phyloP scores from a whole-genome alignment of 2,888 invertebrate species.

The Ochlodes sylvanus region DNA sequence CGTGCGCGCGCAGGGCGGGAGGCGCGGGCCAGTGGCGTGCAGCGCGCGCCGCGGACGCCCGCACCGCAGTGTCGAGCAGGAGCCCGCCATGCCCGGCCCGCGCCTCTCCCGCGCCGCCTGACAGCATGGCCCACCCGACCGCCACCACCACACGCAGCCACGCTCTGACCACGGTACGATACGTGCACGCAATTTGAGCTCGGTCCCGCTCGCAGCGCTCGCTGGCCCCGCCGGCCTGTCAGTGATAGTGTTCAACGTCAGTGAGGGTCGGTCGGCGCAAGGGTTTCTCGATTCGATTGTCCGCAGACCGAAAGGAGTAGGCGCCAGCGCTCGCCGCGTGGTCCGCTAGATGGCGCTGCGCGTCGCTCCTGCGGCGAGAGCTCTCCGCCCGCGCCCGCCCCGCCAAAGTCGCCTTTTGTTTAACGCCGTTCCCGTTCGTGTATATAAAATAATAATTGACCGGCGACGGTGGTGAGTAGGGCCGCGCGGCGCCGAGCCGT shows the following conservation, averaged over 20 bases:
- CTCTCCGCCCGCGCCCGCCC: slow-evolving; percentile 79
- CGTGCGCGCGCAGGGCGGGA: slow-evolving; percentile 74
- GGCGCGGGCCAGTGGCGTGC: slow-evolving; percentile 81
- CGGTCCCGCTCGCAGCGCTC: slow-evolving; percentile 23
- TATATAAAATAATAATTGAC: slow-evolving; percentile 81
- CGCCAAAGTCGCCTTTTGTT: slow-evolving; percentile 78
- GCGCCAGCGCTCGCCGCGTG: slow-evolving; percentile 78
- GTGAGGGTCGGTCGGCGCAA: slow-evolving; percentile 68
- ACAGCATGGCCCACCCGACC: slow-evolving; percentile 84
- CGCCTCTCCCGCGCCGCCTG: slow-evolving; percentile 83
- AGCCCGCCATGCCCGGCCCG: slow-evolving; percentile 84
- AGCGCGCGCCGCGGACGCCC: slow-evolving; percentile 84
- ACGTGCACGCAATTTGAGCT: slow-evolving; percentile 39
- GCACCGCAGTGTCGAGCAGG: slow-evolving; percentile 83
- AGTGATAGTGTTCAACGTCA: slow-evolving; percentile 74
- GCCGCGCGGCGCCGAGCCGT: slow-evolving; percentile 77
- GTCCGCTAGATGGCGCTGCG: slow-evolving; percentile 80
- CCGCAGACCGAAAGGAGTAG: slow-evolving; percentile 79
- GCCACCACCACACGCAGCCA: slow-evolving; percentile 84
- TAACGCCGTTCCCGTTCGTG: slow-evolving; percentile 70
- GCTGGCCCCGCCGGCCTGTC: slow-evolving; percentile 46
- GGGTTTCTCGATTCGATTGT: slow-evolving; percentile 81
- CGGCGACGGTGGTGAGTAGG: slow-evolving; percentile 74
- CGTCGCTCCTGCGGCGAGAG: slow-evolving; percentile 83
- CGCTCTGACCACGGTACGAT: slow-evolving; percentile 84